These are phyloP conservation scores for Strongylocentrotus purpuratus DNA, from an alignment of 35 echinoderm and acorn worm species.

Conservation along the genomic window DNA sequence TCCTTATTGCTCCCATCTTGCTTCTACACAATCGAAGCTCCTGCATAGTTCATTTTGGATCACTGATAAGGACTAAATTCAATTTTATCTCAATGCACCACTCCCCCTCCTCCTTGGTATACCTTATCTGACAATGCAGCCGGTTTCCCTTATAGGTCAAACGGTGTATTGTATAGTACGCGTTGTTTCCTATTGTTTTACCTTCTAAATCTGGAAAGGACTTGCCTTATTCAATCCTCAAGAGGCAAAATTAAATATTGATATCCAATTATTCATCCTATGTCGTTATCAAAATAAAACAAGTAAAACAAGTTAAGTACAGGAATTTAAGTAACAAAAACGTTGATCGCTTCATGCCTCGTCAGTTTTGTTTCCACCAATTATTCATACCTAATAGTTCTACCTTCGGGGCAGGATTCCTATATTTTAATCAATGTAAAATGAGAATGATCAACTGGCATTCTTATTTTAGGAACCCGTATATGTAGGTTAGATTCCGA, in stretches of 20 bases:
- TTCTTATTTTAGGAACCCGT: no score
- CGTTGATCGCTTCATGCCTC: no score
- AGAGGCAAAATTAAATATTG: not conserved
- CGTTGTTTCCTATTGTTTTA: not conserved
- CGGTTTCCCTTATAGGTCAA: not conserved
- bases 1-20: not conserved
- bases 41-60: not conserved
- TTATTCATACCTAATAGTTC: no score
- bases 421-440: no score
- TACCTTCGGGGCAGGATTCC: no score
- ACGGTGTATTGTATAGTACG: not conserved
- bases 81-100: not conserved
- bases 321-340: no score
- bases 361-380: no score
- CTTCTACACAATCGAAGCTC: not conserved
- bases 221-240: not conserved
- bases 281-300: no score
- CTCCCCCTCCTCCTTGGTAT: not conserved
- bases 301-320: no score
- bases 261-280: no score
- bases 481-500: no score
- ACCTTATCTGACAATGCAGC: not conserved
- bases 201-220: not conserved
- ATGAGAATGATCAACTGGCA: no score
- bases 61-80: not conserved